Conservation (phyloP, 2,888 invertebrate genomes). For the Kryphioiulus occultus region DNA sequence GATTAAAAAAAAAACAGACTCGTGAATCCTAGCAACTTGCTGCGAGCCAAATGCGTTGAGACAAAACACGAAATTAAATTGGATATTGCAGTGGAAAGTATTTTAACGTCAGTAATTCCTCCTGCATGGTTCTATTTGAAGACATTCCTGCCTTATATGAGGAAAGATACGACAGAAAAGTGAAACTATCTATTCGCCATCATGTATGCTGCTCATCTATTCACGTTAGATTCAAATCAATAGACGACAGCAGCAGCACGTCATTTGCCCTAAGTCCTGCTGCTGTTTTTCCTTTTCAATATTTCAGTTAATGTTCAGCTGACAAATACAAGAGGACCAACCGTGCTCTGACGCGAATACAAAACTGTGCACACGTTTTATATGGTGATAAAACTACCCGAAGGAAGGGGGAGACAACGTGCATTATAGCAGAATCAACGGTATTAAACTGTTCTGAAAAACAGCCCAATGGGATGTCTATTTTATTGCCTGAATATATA, state of each 20-base stretch:
- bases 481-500: too few relatives aligned
- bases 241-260: neutral
- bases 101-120: slow-evolving; percentile 2
- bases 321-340: neutral
- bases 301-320: neutral
- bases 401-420: neutral
- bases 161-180: neutral
- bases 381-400: neutral
- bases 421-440: neutral
- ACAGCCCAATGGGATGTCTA: neutral
- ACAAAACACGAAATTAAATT: slow-evolving; percentile 31
- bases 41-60: neutral
- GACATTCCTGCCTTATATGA: too few relatives aligned
- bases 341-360: neutral
- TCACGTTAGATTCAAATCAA: neutral
- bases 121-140: neutral
- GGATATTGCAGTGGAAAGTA: slow-evolving; percentile 20
- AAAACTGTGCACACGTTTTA: neutral
- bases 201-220: neutral
- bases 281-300: neutral
- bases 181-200: neutral
- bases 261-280: neutral
- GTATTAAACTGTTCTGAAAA: neutral
- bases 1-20: neutral
- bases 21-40: neutral